Evolutionary conservation across 2,113 vertebrate species (phyloP).

Genomic region (Sakesphorus luctuosus): DNA sequence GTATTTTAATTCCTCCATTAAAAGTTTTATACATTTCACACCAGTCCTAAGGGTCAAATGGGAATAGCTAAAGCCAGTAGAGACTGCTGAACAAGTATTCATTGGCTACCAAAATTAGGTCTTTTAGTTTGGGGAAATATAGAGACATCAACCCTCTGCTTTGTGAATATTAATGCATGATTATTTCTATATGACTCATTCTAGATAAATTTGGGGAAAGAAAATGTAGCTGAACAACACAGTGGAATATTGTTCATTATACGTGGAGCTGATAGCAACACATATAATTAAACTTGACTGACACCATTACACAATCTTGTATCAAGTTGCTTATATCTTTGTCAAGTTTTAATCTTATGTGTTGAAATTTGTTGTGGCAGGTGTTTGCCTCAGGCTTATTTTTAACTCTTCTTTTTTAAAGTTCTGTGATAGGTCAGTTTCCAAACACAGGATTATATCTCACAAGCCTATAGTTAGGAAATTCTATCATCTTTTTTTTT

Average conservation of each 20-base stretch:
- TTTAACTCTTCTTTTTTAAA: not conserved
- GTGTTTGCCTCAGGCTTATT: not conserved
- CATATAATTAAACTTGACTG: not conserved
- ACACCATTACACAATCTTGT: not conserved
- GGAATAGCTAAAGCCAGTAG: not conserved
- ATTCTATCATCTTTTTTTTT: accelerated
- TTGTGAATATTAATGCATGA: not conserved
- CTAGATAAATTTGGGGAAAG: not conserved
- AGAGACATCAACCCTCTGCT: not conserved
- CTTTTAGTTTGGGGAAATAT: not conserved
- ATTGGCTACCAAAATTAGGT: not conserved
- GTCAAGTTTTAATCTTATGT: not conserved
- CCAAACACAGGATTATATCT: not conserved
- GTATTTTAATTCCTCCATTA: not conserved
- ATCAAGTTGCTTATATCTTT: not conserved
- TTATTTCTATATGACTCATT: not conserved
- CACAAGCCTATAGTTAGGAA: not conserved
- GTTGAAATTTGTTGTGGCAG: not conserved
- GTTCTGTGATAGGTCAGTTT: not conserved
- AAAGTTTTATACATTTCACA: not conserved
- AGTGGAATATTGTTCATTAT: not conserved
- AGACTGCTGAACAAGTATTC: not conserved
- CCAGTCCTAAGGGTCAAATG: not conserved
- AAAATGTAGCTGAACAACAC: not conserved
- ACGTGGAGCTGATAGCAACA: not conserved